Conservation (phyloP, 2,113 vertebrate genomes). For the Gnathonemus echidnorhynchus region DNA sequence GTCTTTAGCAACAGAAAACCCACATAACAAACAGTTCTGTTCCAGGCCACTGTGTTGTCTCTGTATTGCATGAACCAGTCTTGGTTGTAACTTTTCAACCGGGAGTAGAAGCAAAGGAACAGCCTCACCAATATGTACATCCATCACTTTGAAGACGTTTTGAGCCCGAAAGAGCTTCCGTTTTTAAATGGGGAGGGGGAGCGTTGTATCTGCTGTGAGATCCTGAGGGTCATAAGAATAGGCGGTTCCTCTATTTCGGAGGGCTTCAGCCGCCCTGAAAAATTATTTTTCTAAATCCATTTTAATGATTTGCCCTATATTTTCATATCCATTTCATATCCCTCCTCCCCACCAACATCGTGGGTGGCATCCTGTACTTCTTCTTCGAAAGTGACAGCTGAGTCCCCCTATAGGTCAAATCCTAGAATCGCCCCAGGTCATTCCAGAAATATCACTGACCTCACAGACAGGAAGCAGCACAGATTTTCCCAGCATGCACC, state of each 20-base stretch:
- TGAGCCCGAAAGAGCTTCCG: too few relatives aligned
- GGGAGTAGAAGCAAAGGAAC: not conserved
- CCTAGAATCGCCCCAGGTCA: not conserved
- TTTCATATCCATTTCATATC: not conserved
- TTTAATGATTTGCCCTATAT: not conserved
- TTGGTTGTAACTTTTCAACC: not conserved
- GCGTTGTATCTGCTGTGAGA: not conserved
- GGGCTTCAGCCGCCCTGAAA: not conserved
- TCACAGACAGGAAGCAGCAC: not conserved
- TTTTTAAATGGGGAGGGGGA: not conserved
- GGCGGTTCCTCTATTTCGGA: not conserved
- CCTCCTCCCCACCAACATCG: not conserved
- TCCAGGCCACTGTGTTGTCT: not conserved
- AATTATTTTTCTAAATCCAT: not conserved
- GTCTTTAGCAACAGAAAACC: conserved; percentile 2
- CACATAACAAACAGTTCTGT: not conserved
- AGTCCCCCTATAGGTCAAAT: not conserved
- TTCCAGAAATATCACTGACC: not conserved
- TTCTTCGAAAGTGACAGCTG: not conserved
- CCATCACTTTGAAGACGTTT: not conserved
- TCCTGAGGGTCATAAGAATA: not conserved
- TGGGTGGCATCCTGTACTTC: not conserved
- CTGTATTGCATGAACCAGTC: not conserved
- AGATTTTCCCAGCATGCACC: not conserved
- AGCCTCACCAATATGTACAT: not conserved